These are phyloP conservation scores for Gouania willdenowi DNA, from an alignment of 2,797 vertebrate species.

Conservation along the genomic window DNA sequence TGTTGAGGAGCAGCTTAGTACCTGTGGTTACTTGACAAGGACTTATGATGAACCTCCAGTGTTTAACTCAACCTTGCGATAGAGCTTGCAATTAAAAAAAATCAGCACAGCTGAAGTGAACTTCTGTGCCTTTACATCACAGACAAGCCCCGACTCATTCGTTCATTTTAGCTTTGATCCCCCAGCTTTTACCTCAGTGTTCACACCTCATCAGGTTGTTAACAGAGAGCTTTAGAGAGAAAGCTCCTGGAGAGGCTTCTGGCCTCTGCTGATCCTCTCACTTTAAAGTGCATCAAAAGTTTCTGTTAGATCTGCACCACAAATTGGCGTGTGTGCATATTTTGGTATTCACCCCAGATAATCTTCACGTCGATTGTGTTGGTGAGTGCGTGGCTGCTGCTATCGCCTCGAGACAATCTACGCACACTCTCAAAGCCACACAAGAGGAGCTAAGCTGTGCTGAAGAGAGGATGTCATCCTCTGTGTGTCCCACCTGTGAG, in stretches of 20 bases:
- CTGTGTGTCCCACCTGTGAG: conserved; percentile 55
- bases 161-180: conserved; percentile 48
- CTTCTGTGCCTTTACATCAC: conserved; percentile 21
- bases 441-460: conserved; percentile 67
- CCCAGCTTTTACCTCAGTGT: conserved; percentile 27
- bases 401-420: conserved; percentile 28
- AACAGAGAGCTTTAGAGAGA: conserved; percentile 43
- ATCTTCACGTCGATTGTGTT: no score
- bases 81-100: no score
- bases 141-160: conserved; percentile 50
- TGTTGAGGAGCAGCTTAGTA: no score
- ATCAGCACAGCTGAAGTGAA: no score
- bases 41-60: no score
- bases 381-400: conserved; percentile 40
- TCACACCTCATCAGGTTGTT: conserved; percentile 56
- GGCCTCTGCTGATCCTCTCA: conserved; percentile 31
- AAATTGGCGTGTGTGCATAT: conserved; percentile 32
- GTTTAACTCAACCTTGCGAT: no score
- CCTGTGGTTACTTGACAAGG: no score
- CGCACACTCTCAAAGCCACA: conserved; percentile 52
- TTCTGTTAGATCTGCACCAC: conserved; percentile 22
- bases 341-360: conserved; percentile 22
- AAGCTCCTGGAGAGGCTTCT: conserved; percentile 4
- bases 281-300: conserved; percentile 49
- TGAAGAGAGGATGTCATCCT: conserved; percentile 68